Base-by-base conservation (phyloP, 2,888 invertebrate species). In the Drosophila atripex region DNA sequence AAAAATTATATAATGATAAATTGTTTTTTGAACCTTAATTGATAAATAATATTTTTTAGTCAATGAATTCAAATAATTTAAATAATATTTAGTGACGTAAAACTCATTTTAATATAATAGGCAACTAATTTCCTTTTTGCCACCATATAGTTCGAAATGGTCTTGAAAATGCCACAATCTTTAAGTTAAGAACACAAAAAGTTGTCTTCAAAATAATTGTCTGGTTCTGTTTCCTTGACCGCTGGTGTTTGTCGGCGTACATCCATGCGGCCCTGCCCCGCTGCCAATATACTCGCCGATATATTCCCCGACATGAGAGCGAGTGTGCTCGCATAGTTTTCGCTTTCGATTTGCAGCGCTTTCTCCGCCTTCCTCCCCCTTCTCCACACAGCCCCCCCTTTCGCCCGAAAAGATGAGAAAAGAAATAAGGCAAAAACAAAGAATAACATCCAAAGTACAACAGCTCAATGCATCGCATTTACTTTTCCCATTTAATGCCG, bases 311-410 rank as follows among this genome's bases (percentile, higher is more conserved):
- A 30, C 66, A 35, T 35, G 21, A 60, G 56, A 57, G 57, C 38
- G 30, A 46, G 16, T 23, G 43, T 50, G 59, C 69, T 86, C 74
- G 72, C 71, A 82, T 88, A 83, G 88, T 88, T 88, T 83, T 82
- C 83, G 83, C 83, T 79, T 86, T 88, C 88, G 80, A 78, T 88
- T 86, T 88, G 83, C 83, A 79, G 88, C 75, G 86, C 83, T 88
- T 86, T 75, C 79, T 66, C 79, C 77, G 47, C 41, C 23, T 35
- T 25, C 51, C 5, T 45, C 45, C 14, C 45, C 52, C 11, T 14
- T 2, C 46, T 14, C 2, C 1, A 2, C 14, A 21, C 9, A 47
- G n/a, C n/a, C 46, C 28, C 28, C 32, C 32, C n/a, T 35, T 18
- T 16, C 21, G 18, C 14, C 6, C 30, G 1, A 12, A 12, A 46